Conservation (phyloP, 2,888 invertebrate species). For the Athripsodes cinereus region DNA sequence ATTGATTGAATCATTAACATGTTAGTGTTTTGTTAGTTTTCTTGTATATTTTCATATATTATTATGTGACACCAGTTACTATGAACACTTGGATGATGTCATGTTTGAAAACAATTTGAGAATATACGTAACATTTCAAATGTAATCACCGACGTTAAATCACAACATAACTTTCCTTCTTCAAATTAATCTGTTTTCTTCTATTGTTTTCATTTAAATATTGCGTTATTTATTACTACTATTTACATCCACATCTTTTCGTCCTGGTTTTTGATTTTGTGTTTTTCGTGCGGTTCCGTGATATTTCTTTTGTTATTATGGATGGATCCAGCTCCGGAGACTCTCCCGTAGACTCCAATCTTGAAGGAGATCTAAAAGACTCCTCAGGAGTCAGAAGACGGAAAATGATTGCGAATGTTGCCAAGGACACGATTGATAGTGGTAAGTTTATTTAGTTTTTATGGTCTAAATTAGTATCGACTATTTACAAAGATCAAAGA, state of each 20-base stretch:
- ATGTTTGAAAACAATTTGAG: conserved; percentile 22
- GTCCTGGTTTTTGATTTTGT: background rate
- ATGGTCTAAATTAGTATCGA: too few species aligned
- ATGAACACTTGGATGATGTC: conserved; percentile 14
- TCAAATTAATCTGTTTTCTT: background rate
- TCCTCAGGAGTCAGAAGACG: conserved; percentile 32
- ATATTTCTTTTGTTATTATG: background rate
- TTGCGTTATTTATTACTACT: background rate
- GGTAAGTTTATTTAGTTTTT: conserved; percentile 14
- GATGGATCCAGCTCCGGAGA: conserved; percentile 18
- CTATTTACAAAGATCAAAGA: too few species aligned
- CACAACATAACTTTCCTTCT: background rate
- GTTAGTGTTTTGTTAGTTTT: background rate
- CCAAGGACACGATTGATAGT: conserved; percentile 50
- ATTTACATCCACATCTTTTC: background rate
- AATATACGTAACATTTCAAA: conserved; percentile 11
- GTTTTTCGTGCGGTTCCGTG: background rate
- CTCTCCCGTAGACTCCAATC: conserved; percentile 19
- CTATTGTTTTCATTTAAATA: background rate
- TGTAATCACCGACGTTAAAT: background rate
- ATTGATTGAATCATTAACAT: background rate
- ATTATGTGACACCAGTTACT: conserved; percentile 17
- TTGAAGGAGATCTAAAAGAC: conserved; percentile 15
- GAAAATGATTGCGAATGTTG: conserved; percentile 51
- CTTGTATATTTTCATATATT: background rate